Conservation (phyloP, 2,113 vertebrate genomes). For the Calypte anna region DNA sequence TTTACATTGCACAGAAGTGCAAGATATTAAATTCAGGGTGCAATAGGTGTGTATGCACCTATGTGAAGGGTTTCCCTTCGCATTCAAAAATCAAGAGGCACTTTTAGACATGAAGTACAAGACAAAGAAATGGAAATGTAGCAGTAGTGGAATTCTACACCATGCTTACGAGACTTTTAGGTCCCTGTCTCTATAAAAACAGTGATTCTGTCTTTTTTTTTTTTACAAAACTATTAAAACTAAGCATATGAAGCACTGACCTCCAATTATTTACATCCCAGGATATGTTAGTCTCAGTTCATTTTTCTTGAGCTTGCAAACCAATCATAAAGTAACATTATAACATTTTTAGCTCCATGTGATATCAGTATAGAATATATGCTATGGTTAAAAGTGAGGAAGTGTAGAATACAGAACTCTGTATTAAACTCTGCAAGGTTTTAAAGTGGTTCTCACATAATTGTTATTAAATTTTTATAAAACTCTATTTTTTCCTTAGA, state of each 20-base stretch:
- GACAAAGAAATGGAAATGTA: background rate
- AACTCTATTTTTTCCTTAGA: background rate
- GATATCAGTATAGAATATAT: background rate
- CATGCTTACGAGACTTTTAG: background rate
- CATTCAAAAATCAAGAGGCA: background rate
- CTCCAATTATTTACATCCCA: background rate
- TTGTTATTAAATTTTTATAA: conserved; percentile 16
- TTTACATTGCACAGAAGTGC: background rate
- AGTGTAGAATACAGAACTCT: background rate
- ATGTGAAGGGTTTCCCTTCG: background rate
- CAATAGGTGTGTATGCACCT: background rate
- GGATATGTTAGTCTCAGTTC: background rate
- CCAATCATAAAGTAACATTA: background rate
- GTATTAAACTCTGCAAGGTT: background rate
- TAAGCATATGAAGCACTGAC: background rate
- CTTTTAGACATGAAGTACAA: background rate
- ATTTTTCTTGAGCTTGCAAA: background rate
- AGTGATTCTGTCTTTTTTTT: background rate
- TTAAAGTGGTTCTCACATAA: background rate
- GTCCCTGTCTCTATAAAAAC: background rate
- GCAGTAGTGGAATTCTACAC: background rate
- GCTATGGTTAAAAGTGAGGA: background rate
- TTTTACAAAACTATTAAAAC: background rate
- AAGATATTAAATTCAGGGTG: background rate
- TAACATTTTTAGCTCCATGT: background rate